Evolutionary conservation across 2,113 vertebrate genomes (phyloP), one percentile per base, ranked within the genome.

Genomic region (Nymphicus hollandicus): DNA sequence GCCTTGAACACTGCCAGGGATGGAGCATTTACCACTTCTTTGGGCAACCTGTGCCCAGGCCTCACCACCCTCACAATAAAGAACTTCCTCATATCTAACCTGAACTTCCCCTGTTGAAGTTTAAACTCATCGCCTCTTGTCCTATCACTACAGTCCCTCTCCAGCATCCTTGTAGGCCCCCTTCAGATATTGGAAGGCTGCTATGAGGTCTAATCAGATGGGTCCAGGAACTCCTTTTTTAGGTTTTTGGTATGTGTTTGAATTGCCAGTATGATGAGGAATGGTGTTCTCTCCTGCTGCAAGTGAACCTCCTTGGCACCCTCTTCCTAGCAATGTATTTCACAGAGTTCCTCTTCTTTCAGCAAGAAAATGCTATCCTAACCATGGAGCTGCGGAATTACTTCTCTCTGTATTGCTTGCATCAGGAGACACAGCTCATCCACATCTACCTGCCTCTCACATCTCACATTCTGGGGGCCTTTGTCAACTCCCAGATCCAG

Each of bases 351-450:
- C 16, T 88, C 8, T 44, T 56, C 28, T 79, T 82, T 81, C 94
- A 99, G 99, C 99, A 99, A 98, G 99, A 99, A 95, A 99, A 98
- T 0, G 99, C 99, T 9, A 99, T 99, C 85, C 98, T 99, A 92
- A 99, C 98, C 29, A 99, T 99, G 99, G 99, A 99, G 98, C 98
- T 99, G 41, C 98, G 99, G 11, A 99, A 99, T 98, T 98, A 99
- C 97, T 99, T 99, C 96, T 99, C 99, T 44, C 95, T 99, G 43
- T 99, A 99, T 92, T 99, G 99, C 97, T 98, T 99, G 88, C 99
- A 99, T 89, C 99, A 99, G 98, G 99, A 99, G 98, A 99, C 98
- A 0, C 99, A 99, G 97, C 98, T 99, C 7, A 99, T 99, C 94
- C 99, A 99, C 73, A 98, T 97, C 88, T 99, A 99, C 92, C 98